These are phyloP conservation scores for Herminia tarsipennalis DNA, from an alignment of 2,888 invertebrate species.

Conservation along the genomic window DNA sequence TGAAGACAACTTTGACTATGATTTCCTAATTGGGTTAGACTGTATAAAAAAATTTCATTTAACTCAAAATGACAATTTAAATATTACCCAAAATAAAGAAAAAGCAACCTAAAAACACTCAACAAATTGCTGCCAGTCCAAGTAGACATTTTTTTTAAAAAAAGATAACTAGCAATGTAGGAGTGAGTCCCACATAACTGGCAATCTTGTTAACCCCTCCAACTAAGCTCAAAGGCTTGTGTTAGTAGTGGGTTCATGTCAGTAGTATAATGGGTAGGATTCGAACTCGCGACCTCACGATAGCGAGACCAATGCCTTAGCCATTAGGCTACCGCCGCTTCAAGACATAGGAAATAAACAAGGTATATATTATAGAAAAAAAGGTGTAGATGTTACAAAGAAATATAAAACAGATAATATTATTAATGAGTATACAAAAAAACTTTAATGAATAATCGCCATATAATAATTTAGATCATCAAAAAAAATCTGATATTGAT, in stretches of 20 bases:
- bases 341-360: background rate
- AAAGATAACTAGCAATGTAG: no score
- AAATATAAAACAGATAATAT: background rate
- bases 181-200: no score
- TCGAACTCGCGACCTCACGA: no score
- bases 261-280: no score
- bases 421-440: background rate
- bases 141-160: no score
- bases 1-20: conserved; percentile 36
- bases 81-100: background rate
- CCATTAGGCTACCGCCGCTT: no score
- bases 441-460: background rate
- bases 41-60: conserved; percentile 36
- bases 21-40: conserved; percentile 41
- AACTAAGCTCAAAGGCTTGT: no score
- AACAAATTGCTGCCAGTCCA: no score
- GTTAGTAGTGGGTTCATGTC: no score
- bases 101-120: background rate
- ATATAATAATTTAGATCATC: background rate
- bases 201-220: no score
- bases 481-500: background rate
- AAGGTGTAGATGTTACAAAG: background rate
- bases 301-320: no score
- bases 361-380: background rate
- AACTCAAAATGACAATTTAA: conserved; percentile 35